phyloP scores from a whole-genome alignment of 2,888 invertebrate genomes.

The Gymnosoma rotundatum region DNA sequence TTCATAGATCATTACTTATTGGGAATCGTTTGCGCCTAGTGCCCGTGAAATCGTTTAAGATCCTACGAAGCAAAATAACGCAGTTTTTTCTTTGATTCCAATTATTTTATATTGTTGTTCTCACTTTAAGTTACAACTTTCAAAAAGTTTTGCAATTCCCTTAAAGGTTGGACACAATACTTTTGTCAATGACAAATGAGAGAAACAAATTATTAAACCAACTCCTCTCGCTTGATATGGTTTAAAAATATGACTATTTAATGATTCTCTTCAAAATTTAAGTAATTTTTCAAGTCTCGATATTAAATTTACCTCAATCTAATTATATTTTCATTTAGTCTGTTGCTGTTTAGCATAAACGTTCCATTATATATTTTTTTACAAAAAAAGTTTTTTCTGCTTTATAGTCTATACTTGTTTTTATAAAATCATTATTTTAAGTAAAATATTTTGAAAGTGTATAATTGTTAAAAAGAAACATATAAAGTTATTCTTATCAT shows the following conservation, averaged over 20 bases:
- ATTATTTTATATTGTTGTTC: constrained; percentile 1
- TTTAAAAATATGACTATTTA: constrained; percentile 4
- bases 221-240: neutral
- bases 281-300: constrained; percentile 47
- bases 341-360: constrained; percentile 24
- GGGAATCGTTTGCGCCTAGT: constrained; percentile 98
- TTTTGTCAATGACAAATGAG: constrained; percentile 33
- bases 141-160: neutral
- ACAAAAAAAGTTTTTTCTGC: constrained; percentile 29
- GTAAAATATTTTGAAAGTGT: constrained; percentile 45
- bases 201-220: neutral
- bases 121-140: constrained; percentile 16
- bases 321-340: constrained; percentile 29
- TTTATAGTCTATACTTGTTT: constrained; percentile 35
- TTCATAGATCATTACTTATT: constrained; percentile 79
- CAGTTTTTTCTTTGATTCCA: constrained; percentile 37
- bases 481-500: constrained; percentile 5
- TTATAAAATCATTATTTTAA: constrained; percentile 17
- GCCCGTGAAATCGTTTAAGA: constrained; percentile 94
- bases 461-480: constrained; percentile 36
- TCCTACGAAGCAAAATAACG: constrained; percentile 7
- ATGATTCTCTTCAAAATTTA: constrained; percentile 8
- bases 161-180: constrained; percentile 53
- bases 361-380: constrained; percentile 41
- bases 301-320: constrained; percentile 62